Evolutionary conservation across 1,140 invertebrate species (phyloP).

Genomic region (Acromyrmex echinatior): DNA sequence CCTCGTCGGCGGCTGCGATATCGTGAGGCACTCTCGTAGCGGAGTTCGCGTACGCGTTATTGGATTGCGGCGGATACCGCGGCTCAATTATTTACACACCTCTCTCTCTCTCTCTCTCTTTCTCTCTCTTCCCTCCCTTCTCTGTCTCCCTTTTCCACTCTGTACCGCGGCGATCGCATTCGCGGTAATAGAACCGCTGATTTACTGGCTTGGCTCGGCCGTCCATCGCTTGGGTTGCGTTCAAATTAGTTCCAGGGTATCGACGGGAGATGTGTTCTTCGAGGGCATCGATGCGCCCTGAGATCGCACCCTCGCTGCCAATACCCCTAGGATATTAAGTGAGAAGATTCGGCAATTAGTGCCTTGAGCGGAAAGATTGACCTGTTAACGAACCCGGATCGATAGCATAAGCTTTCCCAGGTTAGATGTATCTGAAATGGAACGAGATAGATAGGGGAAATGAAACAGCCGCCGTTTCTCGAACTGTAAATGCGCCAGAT

Average conservation of each 20-base stretch:
- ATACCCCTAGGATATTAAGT: background rate
- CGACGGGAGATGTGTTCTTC: conserved; percentile 49
- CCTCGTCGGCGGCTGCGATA: conserved; percentile 29
- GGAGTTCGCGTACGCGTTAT: conserved; percentile 57
- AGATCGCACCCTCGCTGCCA: background rate
- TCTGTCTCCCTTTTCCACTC: conserved; percentile 39
- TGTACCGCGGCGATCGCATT: conserved; percentile 52
- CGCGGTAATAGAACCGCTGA: conserved; percentile 74
- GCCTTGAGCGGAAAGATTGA: background rate
- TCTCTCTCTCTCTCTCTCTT: background rate
- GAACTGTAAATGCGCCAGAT: background rate
- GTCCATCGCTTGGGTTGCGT: conserved; percentile 53
- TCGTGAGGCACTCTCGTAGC: conserved; percentile 28
- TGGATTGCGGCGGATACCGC: conserved; percentile 69
- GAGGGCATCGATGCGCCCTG: too few relatives aligned
- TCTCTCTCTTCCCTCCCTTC: conserved; percentile 19
- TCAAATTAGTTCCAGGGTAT: conserved; percentile 69
- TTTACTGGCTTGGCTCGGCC: conserved; percentile 71
- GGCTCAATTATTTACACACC: conserved; percentile 70
- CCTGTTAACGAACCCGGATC: background rate
- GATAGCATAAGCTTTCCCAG: background rate
- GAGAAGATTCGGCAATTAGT: conserved; percentile 3
- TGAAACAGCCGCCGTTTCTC: background rate
- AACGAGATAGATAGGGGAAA: background rate
- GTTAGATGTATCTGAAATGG: background rate